Percentiles rank a stretch among this genome's conserved stretches.
These are phyloP conservation scores for Drosophila birchii DNA, from an alignment of 2,888 invertebrate species.

Conservation along the genomic window DNA sequence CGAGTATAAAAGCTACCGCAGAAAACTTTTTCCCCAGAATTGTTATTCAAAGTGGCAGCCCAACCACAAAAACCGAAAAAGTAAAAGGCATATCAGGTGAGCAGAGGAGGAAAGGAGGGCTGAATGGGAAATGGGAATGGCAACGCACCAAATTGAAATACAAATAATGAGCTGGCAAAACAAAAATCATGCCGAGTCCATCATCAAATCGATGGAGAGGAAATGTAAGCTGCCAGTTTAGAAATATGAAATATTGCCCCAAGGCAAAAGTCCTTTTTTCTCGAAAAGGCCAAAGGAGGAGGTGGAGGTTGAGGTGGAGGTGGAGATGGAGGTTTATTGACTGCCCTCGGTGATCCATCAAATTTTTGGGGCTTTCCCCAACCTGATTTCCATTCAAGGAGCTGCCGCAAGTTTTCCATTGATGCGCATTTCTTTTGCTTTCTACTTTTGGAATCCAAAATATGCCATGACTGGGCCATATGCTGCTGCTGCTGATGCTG, in stretches of 20 bases:
- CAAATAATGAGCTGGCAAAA: constrained; percentile 77
- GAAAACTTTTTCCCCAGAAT: constrained; percentile 69
- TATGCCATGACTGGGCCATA: constrained; percentile 41
- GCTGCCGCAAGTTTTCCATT: constrained; percentile 59
- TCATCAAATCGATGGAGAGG: constrained; percentile 69
- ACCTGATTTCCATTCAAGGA: constrained; percentile 69
- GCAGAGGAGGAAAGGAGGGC: background rate
- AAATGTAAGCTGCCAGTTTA: constrained; percentile 67
- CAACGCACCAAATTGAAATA: constrained; percentile 66
- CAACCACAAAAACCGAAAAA: constrained; percentile 57
- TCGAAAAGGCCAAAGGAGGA: constrained; percentile 11
- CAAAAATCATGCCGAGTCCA: constrained; percentile 73
- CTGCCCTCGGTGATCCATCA: constrained; percentile 66
- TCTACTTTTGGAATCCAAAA: constrained; percentile 52
- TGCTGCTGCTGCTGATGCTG: constrained; percentile 20
- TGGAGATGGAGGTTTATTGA: constrained; percentile 21
- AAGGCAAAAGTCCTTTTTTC: constrained; percentile 29
- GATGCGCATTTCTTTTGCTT: constrained; percentile 55
- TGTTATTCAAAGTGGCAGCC: constrained; percentile 76
- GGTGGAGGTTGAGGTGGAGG: background rate
- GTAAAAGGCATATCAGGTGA: constrained; percentile 57
- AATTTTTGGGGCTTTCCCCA: constrained; percentile 46
- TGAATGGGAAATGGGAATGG: constrained; percentile 28
- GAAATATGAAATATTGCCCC: constrained; percentile 60
- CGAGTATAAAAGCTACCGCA: constrained; percentile 57